Conservation (phyloP, 2,888 invertebrate species). For the Drosophila austrosaltans region DNA sequence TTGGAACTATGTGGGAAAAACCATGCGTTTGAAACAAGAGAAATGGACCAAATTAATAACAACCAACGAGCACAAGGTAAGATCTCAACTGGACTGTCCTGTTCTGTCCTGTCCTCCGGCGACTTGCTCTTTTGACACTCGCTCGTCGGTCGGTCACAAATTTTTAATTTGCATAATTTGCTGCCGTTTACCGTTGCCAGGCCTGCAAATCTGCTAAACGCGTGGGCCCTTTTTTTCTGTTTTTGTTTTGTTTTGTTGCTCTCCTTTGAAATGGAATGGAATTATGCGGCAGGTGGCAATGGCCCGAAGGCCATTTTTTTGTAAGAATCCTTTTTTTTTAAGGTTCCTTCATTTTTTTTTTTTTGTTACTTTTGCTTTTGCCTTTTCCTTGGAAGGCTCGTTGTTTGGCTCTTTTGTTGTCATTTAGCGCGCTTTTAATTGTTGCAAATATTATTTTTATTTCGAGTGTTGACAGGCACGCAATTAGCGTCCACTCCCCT, state of each 20-base stretch:
- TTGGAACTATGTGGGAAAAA: conserved; percentile 73
- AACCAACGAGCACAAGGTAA: conserved; percentile 67
- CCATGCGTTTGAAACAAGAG: conserved; percentile 73
- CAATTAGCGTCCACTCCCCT: conserved; percentile 60
- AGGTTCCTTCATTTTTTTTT: neutral
- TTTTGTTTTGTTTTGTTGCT: conserved; percentile 28
- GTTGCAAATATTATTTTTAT: conserved; percentile 63
- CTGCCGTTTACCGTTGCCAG: conserved; percentile 5
- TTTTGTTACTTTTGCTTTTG: conserved; percentile 17
- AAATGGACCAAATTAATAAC: conserved; percentile 76
- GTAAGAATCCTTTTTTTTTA: conserved; percentile 28
- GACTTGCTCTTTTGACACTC: conserved; percentile 27
- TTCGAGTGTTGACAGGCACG: conserved; percentile 63
- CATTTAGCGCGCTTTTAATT: conserved; percentile 45
- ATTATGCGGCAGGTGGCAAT: conserved; percentile 39
- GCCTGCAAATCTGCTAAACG: conserved; percentile 25
- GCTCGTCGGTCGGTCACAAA: neutral
- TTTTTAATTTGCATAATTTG: conserved; percentile 56
- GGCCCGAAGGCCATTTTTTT: conserved; percentile 28
- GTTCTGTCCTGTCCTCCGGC: neutral
- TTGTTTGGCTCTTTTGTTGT: conserved; percentile 33
- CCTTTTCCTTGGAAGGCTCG: conserved; percentile 28
- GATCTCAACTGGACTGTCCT: conserved; percentile 3
- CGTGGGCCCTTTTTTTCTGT: conserved; percentile 40
- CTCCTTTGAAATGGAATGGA: conserved; percentile 13